Conservation (phyloP, 2,113 vertebrate genomes). For the Vulpes vulpes region DNA sequence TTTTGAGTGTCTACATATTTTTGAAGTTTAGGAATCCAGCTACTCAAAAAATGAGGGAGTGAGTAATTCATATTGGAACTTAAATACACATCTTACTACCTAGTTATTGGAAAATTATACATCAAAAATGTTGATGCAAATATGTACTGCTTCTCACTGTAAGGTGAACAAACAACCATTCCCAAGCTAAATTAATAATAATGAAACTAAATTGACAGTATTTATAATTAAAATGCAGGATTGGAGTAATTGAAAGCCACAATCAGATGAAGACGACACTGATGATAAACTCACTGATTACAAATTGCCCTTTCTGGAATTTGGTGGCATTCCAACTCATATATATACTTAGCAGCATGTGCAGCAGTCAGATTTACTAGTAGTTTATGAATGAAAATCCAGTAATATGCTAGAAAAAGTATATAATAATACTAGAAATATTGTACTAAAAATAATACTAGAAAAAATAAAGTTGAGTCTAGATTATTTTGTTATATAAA, state of each 20-base stretch:
- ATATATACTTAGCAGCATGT: conserved; percentile 50
- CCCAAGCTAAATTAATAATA: conserved; percentile 73
- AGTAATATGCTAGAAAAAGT: not conserved
- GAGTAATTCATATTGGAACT: conserved; percentile 43
- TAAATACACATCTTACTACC: not conserved
- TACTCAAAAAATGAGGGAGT: conserved; percentile 44
- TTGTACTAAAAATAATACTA: too few relatives aligned
- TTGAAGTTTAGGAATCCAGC: conserved; percentile 41
- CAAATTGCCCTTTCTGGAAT: conserved; percentile 71
- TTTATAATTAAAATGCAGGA: conserved; percentile 78
- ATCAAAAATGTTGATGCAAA: conserved; percentile 71
- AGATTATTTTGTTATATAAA: conserved; percentile 33
- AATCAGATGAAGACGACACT: conserved; percentile 73
- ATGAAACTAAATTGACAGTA: conserved; percentile 74
- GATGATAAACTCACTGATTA: conserved; percentile 77
- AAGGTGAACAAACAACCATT: conserved; percentile 68
- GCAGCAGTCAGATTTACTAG: conserved; percentile 59
- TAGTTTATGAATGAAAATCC: conserved; percentile 39
- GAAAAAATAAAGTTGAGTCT: not conserved
- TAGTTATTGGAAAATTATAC: conserved; percentile 74
- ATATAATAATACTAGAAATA: too few relatives aligned
- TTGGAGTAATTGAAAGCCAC: conserved; percentile 71
- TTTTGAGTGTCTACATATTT: conserved; percentile 37
- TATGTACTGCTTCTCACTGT: conserved; percentile 51
- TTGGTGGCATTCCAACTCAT: conserved; percentile 56